Base-by-base conservation (phyloP, 2,113 vertebrate genomes). In the Eptatretus burgeri region DNA sequence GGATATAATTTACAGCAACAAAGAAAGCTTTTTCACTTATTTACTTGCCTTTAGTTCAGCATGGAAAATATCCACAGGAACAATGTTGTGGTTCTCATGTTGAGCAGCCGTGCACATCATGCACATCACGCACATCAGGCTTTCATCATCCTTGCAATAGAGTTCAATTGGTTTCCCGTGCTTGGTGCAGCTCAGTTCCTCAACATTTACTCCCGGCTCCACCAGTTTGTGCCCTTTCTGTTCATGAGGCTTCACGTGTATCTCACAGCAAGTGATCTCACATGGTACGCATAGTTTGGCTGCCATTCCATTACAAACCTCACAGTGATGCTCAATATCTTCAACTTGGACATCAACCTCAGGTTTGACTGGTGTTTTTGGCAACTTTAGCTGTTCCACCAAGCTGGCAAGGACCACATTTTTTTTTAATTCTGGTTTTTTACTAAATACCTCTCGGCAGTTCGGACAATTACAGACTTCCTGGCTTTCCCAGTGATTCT, bases 391-490 rank as follows among this genome's bases (percentile, higher is more conserved):
- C 56, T 72, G 69, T 62, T 76, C 74, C 13, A 67, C 66, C 1
- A 77, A 71, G 67, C 52, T 71, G 17, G 69, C 64, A 66, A 77
- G 62, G 0, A 69, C 60, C n/a, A 70, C 72, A 64, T 65, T 75
- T 69, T 69, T 76, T 64, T 72, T 69, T 1, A 72, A 10, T 2
- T 13, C 20, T 2, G 72, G 7, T 9, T 63, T 1, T 5, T 14
- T 20, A 5, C 65, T 68, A 51, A 72, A 70, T 5, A 49, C 1
- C 1, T 63, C 19, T 66, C 71, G 70, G 52, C 75, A 77, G 65
- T 72, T 69, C 0, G 75, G 74, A 16, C 74, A 77, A 5, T 65
- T 66, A 13, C 66, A 50, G 51, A 64, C 13, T 51, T 13, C 5
- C 2, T 72, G 68, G 13, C 64, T 66, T 14, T 17, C 14, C 13